phyloP scores from a whole-genome alignment of 2,113 vertebrate species.

The Pseudorasbora parva region DNA sequence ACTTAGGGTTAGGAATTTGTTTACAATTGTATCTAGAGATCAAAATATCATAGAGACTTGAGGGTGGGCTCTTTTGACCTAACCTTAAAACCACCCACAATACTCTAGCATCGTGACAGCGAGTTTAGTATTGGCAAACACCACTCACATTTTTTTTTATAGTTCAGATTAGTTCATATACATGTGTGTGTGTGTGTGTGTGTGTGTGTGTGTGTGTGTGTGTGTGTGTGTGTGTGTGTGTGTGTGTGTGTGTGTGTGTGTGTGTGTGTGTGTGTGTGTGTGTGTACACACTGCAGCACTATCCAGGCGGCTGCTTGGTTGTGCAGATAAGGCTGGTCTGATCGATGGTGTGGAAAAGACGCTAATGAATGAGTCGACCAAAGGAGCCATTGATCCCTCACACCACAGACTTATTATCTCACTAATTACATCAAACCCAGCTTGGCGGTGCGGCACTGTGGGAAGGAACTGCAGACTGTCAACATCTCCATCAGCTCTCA shows the following conservation, averaged over 20 bases:
- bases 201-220: too few species aligned
- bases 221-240: too few species aligned
- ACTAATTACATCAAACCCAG: slow-evolving; percentile 64
- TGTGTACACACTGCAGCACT: not conserved
- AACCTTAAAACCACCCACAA: slow-evolving; percentile 11
- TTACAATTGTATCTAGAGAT: too few species aligned
- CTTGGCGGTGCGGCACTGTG: slow-evolving; percentile 16
- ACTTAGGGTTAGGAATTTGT: not conserved
- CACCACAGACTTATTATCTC: slow-evolving; percentile 66
- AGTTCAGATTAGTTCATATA: too few species aligned
- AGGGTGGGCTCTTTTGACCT: slow-evolving; percentile 10
- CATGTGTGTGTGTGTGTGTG: too few species aligned
- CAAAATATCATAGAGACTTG: not conserved
- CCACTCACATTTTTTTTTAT: not conserved
- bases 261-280: too few species aligned
- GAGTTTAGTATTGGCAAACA: not conserved
- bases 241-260: too few species aligned
- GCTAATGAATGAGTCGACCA: slow-evolving; percentile 70
- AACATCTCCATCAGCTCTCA: slow-evolving; percentile 30
- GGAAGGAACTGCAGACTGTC: slow-evolving; percentile 1
- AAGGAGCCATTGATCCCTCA: slow-evolving; percentile 62
- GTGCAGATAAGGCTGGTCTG: slow-evolving; percentile 54
- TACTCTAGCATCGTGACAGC: not conserved
- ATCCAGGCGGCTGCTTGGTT: not conserved
- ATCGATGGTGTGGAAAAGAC: slow-evolving; percentile 59